A percentile compares a stretch with the other conserved stretches of the same genome.
These are phyloP conservation scores for Falco biarmicus DNA, from an alignment of 2,797 vertebrate species.

Conservation along the genomic window DNA sequence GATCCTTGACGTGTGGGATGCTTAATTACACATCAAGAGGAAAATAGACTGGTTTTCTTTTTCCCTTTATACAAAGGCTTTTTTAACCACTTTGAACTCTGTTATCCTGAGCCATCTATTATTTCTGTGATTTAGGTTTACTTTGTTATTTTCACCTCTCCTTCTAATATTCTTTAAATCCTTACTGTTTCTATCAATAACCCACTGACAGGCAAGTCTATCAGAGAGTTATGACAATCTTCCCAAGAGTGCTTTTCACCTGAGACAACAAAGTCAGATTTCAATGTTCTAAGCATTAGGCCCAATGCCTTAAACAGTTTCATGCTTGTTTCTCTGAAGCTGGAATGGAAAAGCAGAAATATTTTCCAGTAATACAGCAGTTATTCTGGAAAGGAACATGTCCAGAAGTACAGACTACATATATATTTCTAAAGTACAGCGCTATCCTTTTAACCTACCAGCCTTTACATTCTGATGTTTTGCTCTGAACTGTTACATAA, in stretches of 20 bases:
- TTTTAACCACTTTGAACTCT: neutral
- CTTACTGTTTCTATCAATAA: neutral
- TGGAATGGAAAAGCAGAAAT: neutral
- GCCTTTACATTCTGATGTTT: neutral
- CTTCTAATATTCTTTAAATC: neutral
- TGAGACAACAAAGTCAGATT: neutral
- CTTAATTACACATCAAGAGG: neutral
- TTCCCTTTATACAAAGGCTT: neutral
- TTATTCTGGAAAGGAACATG: neutral
- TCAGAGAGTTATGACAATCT: neutral
- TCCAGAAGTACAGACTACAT: neutral
- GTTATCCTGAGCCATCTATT: neutral
- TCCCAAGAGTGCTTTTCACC: neutral
- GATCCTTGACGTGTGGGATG: neutral
- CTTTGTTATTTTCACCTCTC: neutral
- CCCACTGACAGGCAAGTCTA: neutral
- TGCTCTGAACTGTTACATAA: neutral
- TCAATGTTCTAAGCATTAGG: neutral
- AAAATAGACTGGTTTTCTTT: neutral
- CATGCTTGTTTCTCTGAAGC: neutral
- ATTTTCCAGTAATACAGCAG: neutral
- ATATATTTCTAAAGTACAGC: neutral
- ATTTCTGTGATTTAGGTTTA: neutral
- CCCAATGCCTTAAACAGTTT: neutral
- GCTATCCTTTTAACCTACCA: neutral